phyloP scores from a whole-genome alignment of 2,113 vertebrate genomes.

The Odocoileus hemionus region DNA sequence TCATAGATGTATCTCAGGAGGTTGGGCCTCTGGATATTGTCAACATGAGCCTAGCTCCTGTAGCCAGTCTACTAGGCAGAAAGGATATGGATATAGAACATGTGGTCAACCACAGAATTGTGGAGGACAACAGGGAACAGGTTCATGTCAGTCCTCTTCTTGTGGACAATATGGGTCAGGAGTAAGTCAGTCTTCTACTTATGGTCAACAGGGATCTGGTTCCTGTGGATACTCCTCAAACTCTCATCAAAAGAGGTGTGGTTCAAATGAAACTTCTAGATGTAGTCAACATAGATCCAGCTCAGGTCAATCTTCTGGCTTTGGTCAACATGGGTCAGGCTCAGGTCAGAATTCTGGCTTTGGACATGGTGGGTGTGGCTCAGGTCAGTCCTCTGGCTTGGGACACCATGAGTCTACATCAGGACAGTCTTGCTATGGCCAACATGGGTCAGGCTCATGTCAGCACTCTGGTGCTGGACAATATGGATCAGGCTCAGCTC shows the following conservation, averaged over 20 bases:
- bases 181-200: neutral
- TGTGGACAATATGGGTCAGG: neutral
- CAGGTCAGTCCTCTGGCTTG: neutral
- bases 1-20: slow-evolving; percentile 1
- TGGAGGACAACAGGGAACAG: neutral
- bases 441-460: neutral
- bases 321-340: neutral
- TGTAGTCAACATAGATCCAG: neutral
- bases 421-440: neutral
- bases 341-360: neutral
- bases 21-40: neutral
- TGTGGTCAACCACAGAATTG: slow-evolving; percentile 28
- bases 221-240: neutral
- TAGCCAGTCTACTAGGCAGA: slow-evolving; percentile 33
- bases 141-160: slow-evolving; percentile 3
- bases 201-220: neutral
- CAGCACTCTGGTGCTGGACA: rapidly evolving
- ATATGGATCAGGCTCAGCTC: neutral
- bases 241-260: neutral
- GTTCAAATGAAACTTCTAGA: neutral
- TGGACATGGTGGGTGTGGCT: neutral
- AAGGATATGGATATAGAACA: neutral
- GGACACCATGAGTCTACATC: neutral
- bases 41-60: neutral
- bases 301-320: neutral